Conservation (phyloP, 30 jellyfish, hydroid and myxozoan species). For the Turritopsis dohrnii region DNA sequence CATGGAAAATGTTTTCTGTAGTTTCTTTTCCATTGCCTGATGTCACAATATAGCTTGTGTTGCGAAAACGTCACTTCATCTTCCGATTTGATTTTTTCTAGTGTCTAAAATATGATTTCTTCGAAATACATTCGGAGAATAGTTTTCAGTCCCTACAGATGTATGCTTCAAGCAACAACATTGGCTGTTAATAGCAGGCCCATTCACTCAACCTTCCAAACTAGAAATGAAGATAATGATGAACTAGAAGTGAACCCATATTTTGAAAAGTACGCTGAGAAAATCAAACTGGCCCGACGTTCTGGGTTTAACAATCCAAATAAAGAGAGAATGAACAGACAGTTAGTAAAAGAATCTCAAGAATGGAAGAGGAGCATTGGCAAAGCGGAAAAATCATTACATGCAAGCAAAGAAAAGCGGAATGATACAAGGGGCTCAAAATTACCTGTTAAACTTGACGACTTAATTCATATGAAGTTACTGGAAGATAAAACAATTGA, state of each 20-base stretch:
- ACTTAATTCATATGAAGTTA: slow-evolving; percentile 45
- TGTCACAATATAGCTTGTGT: too few relatives aligned
- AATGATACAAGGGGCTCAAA: slow-evolving; percentile 31
- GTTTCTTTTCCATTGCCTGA: too few relatives aligned
- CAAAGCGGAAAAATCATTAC: slow-evolving; percentile 35
- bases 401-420: neutral
- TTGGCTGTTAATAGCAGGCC: neutral
- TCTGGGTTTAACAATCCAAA: slow-evolving; percentile 20
- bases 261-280: slow-evolving; percentile 62
- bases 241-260: slow-evolving; percentile 52
- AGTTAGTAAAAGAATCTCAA: slow-evolving; percentile 37
- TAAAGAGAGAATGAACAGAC: slow-evolving; percentile 25
- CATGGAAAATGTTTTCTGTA: too few relatives aligned
- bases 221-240: slow-evolving; percentile 32
- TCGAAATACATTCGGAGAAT: neutral
- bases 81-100: neutral
- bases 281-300: slow-evolving; percentile 28
- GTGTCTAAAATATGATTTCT: neutral
- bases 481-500: slow-evolving; percentile 33
- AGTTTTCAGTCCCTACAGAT: neutral
- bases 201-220: neutral
- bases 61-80: neutral
- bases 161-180: neutral
- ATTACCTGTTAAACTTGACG: slow-evolving; percentile 45
- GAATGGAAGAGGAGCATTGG: slow-evolving; percentile 41